A percentile compares a stretch with the other conserved stretches of the same genome.
These are phyloP conservation scores for Hyperoplus immaculatus DNA, from an alignment of 2,797 vertebrate genomes.

Conservation along the genomic window DNA sequence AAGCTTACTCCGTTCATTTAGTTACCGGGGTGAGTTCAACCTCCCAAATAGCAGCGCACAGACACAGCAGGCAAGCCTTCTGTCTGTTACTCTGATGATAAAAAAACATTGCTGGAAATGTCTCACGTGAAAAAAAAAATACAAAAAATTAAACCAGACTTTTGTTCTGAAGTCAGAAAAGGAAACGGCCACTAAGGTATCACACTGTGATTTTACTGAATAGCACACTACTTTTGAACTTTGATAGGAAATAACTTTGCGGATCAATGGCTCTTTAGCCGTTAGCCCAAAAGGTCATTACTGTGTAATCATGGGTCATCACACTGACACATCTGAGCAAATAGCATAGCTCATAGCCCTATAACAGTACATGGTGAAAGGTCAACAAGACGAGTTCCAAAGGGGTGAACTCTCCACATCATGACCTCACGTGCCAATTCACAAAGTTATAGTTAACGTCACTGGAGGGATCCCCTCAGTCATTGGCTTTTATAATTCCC, in stretches of 20 bases:
- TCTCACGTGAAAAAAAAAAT: conserved; percentile 30
- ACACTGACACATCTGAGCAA: conserved; percentile 19
- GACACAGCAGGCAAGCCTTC: conserved; percentile 45
- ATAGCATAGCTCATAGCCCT: conserved; percentile 6
- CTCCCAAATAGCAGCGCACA: conserved; percentile 52
- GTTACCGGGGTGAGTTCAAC: conserved; percentile 74
- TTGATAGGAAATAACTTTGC: conserved; percentile 37
- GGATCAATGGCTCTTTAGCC: conserved; percentile 42
- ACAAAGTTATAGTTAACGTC: conserved; percentile 47
- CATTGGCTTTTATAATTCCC: conserved; percentile 7
- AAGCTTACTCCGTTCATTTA: conserved; percentile 77
- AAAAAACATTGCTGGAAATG: conserved; percentile 58
- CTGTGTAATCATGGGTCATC: conserved; percentile 22
- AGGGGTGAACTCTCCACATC: conserved; percentile 38
- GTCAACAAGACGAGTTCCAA: conserved; percentile 30
- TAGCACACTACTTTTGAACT: conserved; percentile 14
- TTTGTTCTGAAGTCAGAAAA: conserved; percentile 16
- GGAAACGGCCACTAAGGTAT: not conserved
- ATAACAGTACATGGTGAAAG: conserved; percentile 54
- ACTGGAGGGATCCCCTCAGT: conserved; percentile 53
- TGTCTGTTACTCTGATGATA: conserved; percentile 41
- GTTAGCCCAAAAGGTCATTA: conserved; percentile 18
- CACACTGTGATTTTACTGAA: conserved; percentile 12
- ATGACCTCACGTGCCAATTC: conserved; percentile 12
- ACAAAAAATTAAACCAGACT: conserved; percentile 25